Evolutionary conservation across 2,113 vertebrate genomes (phyloP).

Genomic region (Oryzias javanicus): DNA sequence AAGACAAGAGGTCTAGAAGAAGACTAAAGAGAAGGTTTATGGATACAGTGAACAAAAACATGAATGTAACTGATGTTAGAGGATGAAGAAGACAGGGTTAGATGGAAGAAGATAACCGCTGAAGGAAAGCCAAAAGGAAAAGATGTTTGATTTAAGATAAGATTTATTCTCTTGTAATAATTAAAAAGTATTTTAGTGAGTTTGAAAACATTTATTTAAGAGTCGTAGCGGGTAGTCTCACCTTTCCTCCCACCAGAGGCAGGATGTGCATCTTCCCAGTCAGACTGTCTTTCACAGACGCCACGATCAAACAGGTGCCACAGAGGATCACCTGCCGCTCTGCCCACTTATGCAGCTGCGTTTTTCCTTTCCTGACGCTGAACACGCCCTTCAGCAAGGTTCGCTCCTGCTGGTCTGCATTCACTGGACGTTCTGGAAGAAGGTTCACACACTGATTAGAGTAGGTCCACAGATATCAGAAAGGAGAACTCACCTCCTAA

Average conservation of each 20-base stretch:
- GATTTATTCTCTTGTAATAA: no score
- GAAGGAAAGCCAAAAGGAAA: no score
- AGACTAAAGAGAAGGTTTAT: no score
- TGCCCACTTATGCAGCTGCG: slow-evolving; percentile 96
- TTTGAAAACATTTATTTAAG: no score
- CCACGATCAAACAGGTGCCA: slow-evolving; percentile 93
- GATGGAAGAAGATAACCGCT: no score
- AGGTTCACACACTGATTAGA: slow-evolving; percentile 21
- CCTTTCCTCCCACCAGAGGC: slow-evolving; percentile 94
- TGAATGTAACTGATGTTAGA: no score
- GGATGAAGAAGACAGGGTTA: no score
- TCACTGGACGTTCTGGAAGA: slow-evolving; percentile 70
- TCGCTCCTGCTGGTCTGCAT: slow-evolving; percentile 82
- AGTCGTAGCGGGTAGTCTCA: slow-evolving; percentile 60
- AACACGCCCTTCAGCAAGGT: slow-evolving; percentile 90
- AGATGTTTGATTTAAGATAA: no score
- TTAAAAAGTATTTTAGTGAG: no score
- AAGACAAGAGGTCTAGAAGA: no score
- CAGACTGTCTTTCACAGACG: slow-evolving; percentile 93
- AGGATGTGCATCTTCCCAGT: slow-evolving; percentile 96
- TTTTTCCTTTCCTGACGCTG: slow-evolving; percentile 92
- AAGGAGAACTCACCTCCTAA: slow-evolving; percentile 5
- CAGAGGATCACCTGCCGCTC: slow-evolving; percentile 94
- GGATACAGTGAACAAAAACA: no score
- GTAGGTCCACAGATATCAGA: background rate